Percentiles rank a stretch among this genome's conserved stretches.
Evolutionary conservation across 2,888 invertebrate species (phyloP).

Genomic region (Dendrolimus houi): DNA sequence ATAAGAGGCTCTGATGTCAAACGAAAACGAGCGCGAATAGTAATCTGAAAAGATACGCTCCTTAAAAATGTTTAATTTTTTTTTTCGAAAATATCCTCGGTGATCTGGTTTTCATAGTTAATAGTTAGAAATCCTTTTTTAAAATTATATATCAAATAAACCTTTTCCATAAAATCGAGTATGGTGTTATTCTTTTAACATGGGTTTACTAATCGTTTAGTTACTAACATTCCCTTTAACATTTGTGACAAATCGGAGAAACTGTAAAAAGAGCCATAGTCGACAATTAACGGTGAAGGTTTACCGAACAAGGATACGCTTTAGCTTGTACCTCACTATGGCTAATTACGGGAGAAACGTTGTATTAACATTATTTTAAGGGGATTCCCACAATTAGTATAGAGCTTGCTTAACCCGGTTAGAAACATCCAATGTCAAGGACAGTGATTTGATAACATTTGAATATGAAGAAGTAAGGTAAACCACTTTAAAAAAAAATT

Average conservation of each 20-base stretch:
- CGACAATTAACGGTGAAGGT: slow-evolving; percentile 50
- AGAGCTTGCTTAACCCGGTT: neutral
- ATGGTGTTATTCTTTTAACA: slow-evolving; percentile 75
- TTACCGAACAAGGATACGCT: slow-evolving; percentile 32
- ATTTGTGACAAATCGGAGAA: slow-evolving; percentile 14
- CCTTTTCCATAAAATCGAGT: slow-evolving; percentile 72
- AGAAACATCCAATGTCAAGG: neutral
- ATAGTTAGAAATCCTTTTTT: slow-evolving; percentile 43
- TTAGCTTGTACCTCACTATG: slow-evolving; percentile 49
- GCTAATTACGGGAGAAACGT: slow-evolving; percentile 42
- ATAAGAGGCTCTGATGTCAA: slow-evolving; percentile 28
- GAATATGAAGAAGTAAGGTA: too few relatives aligned
- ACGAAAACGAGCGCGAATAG: slow-evolving; percentile 27
- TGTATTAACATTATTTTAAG: slow-evolving; percentile 18
- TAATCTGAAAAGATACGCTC: slow-evolving; percentile 18
- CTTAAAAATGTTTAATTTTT: slow-evolving; percentile 7
- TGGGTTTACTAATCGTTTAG: slow-evolving; percentile 69
- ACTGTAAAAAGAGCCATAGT: slow-evolving; percentile 26
- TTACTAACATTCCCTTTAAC: slow-evolving; percentile 49
- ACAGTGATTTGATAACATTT: too few relatives aligned
- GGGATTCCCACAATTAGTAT: slow-evolving; percentile 10
- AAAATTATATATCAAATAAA: slow-evolving; percentile 61
- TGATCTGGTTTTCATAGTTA: slow-evolving; percentile 64
- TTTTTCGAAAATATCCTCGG: slow-evolving; percentile 40
- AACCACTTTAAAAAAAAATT: too few relatives aligned